Percentiles rank a stretch among this genome's conserved stretches.
Conservation (phyloP, 2,113 vertebrate species). For the Lophotis ruficrista region DNA sequence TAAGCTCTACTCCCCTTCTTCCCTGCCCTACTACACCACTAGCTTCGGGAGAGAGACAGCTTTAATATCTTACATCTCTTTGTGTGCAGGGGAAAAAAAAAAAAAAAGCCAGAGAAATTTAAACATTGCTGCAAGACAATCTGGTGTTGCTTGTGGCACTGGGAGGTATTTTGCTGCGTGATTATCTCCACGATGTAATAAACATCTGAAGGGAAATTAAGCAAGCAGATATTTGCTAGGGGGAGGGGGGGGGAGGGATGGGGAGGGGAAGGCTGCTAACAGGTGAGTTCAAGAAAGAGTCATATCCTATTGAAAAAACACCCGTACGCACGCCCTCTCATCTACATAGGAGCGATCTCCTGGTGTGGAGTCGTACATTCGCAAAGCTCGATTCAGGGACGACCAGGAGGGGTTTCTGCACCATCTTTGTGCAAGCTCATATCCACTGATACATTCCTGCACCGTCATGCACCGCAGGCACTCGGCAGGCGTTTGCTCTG, state of each 20-base stretch:
- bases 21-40: slow-evolving; percentile 6
- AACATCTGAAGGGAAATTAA: slow-evolving; percentile 64
- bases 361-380: background rate
- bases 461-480: slow-evolving; percentile 43
- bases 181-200: slow-evolving; percentile 60
- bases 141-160: slow-evolving; percentile 41
- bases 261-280: slow-evolving; percentile 50
- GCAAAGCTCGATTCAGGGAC: background rate
- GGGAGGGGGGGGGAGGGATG: background rate
- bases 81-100: background rate
- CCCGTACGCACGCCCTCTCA: background rate
- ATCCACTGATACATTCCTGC: slow-evolving; percentile 41
- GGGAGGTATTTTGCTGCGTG: slow-evolving; percentile 44
- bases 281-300: slow-evolving; percentile 62
- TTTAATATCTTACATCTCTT: slow-evolving; percentile 55
- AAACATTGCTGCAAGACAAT: slow-evolving; percentile 32
- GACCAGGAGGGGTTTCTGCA: slow-evolving; percentile 33
- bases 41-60: background rate
- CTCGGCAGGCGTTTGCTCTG: slow-evolving; percentile 17
- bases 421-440: slow-evolving; percentile 33
- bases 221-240: slow-evolving; percentile 36
- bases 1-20: background rate
- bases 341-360: background rate
- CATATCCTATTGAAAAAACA: slow-evolving; percentile 40
- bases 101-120: slow-evolving; percentile 20